Conservation (phyloP, 2,888 invertebrate species). For the Melikaiella ostensackeni region DNA sequence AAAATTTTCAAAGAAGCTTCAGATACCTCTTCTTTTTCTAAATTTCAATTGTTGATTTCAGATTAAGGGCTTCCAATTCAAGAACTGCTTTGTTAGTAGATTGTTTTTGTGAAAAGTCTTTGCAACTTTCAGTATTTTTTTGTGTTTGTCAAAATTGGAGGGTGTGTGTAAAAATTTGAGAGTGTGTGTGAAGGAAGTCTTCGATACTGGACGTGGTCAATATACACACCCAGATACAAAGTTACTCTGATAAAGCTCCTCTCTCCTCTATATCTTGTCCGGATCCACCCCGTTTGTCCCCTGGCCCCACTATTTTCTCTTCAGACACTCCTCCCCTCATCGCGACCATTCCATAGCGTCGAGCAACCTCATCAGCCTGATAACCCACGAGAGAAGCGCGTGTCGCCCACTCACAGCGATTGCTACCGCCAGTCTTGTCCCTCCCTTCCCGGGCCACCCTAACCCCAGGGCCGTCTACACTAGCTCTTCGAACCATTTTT, state of each 20-base stretch:
- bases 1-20: not conserved
- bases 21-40: not conserved
- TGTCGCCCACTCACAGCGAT: conserved; percentile 75
- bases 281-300: conserved; percentile 41
- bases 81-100: not conserved
- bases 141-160: not conserved
- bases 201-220: conserved; percentile 53
- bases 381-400: conserved; percentile 71
- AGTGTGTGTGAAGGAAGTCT: conserved; percentile 7
- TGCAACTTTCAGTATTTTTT: not conserved
- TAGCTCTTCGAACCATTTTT: conserved; percentile 4
- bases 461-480: conserved; percentile 14
- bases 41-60: not conserved
- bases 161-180: not conserved
- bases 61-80: not conserved
- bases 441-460: conserved; percentile 44
- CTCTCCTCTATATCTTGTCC: conserved; percentile 43
- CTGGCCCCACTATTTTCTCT: conserved; percentile 29
- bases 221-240: conserved; percentile 54
- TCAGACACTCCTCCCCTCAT: conserved; percentile 53
- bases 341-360: conserved; percentile 49
- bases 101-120: not conserved
- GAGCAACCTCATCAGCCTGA: conserved; percentile 72
- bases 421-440: conserved; percentile 69
- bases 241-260: conserved; percentile 61